phyloP scores from a whole-genome alignment of 2,888 invertebrate genomes.

The Petrolisthes manimaculis region DNA sequence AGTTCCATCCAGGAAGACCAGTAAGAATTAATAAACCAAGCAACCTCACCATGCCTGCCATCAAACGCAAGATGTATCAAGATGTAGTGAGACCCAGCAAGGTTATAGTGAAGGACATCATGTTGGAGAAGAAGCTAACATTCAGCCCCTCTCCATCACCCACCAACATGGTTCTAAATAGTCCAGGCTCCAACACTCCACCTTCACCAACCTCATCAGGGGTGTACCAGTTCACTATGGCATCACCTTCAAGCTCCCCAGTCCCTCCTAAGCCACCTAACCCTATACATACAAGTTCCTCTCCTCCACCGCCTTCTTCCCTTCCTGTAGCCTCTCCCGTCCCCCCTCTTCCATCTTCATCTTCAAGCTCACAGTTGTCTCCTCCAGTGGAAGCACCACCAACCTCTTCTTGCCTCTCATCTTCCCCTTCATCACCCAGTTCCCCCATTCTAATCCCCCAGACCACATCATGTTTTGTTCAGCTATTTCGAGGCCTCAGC shows the following conservation, averaged over 20 bases:
- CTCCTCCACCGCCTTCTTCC: background rate
- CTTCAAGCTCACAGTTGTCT: background rate
- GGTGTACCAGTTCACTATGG: background rate
- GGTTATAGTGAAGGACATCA: background rate
- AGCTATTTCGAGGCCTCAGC: background rate
- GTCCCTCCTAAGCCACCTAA: background rate
- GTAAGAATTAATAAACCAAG: background rate
- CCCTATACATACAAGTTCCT: background rate
- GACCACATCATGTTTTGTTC: background rate
- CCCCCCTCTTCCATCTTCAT: background rate
- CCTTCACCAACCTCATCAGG: constrained; percentile 4
- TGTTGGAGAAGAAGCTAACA: background rate
- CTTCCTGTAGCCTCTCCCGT: background rate
- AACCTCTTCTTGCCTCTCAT: background rate
- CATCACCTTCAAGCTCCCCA: background rate
- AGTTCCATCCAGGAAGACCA: background rate
- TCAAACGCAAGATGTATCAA: background rate
- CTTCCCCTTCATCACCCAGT: background rate
- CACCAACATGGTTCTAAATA: constrained; percentile 19
- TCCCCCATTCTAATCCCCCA: background rate
- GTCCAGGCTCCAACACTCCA: constrained; percentile 18
- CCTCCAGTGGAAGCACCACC: background rate
- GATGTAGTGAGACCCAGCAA: background rate
- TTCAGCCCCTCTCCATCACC: constrained; percentile 24
- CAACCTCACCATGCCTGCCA: background rate